phyloP scores from a whole-genome alignment of 1,140 invertebrate genomes.

The Anastrepha ludens region DNA sequence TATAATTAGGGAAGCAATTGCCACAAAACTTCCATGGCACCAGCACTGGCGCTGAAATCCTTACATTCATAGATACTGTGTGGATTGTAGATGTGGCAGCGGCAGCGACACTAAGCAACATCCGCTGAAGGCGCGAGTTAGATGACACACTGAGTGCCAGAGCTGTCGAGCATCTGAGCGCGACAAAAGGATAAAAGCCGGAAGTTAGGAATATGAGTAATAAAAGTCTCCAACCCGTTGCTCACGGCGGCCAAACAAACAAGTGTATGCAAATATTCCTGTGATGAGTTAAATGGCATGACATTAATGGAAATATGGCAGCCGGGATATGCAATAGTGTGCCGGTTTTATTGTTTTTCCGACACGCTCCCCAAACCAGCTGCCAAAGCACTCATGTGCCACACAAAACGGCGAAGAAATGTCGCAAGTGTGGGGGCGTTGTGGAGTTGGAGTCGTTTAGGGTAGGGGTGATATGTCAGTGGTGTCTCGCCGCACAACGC shows the following conservation, averaged over 20 bases:
- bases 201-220: conserved; percentile 44
- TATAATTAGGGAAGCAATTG: too few species aligned
- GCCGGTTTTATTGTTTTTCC: conserved; percentile 44
- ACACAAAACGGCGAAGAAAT: background rate
- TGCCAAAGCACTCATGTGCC: background rate
- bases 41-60: too few species aligned
- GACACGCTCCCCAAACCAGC: conserved; percentile 1
- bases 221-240: background rate
- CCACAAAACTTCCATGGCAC: too few species aligned
- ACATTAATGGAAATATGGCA: conserved; percentile 42
- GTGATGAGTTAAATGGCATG: conserved; percentile 38
- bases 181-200: conserved; percentile 53
- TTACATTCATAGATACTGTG: too few species aligned
- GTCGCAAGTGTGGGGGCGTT: background rate
- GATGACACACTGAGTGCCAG: background rate
- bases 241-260: background rate
- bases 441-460: background rate
- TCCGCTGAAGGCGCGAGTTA: too few species aligned
- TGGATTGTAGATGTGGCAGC: too few species aligned
- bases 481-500: background rate
- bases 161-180: background rate
- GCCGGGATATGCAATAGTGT: conserved; percentile 24
- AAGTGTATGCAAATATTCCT: conserved; percentile 15
- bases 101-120: too few species aligned
- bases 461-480: background rate